Base-by-base conservation (phyloP, 2,797 vertebrate species). In the Paguma larvata region DNA sequence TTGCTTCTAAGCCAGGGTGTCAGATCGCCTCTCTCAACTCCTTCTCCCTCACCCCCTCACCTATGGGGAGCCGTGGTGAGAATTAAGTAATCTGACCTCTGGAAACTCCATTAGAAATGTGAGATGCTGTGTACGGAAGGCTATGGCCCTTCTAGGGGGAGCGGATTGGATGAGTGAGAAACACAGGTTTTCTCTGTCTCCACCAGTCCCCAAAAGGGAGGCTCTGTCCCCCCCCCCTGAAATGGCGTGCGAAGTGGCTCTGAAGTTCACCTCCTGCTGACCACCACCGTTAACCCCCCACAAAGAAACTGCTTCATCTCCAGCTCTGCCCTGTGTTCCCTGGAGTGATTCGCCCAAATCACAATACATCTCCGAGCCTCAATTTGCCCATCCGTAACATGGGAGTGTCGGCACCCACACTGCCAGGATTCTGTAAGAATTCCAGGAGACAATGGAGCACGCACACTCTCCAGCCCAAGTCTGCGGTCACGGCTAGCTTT, bases 1-100 rank as follows among this genome's bases (percentile, higher is more conserved):
- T 72, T 46, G 77, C 34, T 95, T 85, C 83, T 67, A 41, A 53
- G 46, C 44, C 65, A 78, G 53, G 15, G 65, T 73, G 59, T 85
- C 65, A n/a, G 48, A 48, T 73, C 34, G 63, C 19, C 46, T 48
- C 27, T 73, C 46, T 4, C 23, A 83, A 86, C n/a, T 48, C 32
- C 34, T 30, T 32, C 51, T 53, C 62, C 62, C 59, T 27, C 27
- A 5, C 0, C 56, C 0, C 56, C 56, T 48, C 38, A 38, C 38
- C 38, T 38, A 16, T 16, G 51, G 51, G 21, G 59, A 30, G 77
- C 27, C 34, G 38, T 6, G 12, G 78, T 53, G 38, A 85, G 53
- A 77, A 73, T 46, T 25, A n/a, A 88, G 38, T 27, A 13, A 77
- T 53, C 44, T 1, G 46, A 91, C 62, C n/a, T 85, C 27, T 51